phyloP scores from a whole-genome alignment of 2,113 vertebrate species.

The Trogon surrucura region DNA sequence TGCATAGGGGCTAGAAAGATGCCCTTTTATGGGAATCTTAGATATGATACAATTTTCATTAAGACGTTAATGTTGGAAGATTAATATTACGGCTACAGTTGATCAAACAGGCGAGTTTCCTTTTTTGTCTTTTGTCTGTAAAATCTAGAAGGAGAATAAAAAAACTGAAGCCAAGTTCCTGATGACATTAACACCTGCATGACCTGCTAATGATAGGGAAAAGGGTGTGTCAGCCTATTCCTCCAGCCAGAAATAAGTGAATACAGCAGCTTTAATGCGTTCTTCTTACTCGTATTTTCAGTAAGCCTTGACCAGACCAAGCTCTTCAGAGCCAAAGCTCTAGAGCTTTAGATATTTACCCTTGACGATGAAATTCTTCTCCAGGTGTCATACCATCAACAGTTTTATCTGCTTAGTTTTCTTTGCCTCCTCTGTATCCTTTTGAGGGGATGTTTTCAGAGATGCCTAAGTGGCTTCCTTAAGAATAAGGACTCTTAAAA shows the following conservation, averaged over 20 bases:
- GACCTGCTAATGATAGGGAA: neutral
- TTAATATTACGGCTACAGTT: neutral
- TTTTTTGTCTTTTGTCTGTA: neutral
- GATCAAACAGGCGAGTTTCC: neutral
- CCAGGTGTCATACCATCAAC: neutral
- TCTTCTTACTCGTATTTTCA: neutral
- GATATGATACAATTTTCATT: neutral
- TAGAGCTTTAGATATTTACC: neutral
- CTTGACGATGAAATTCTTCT: neutral
- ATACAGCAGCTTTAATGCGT: neutral
- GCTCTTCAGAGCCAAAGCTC: neutral
- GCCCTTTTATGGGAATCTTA: constrained; percentile 31
- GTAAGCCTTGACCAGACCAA: neutral
- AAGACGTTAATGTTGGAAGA: neutral
- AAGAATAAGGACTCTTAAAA: neutral
- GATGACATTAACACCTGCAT: neutral
- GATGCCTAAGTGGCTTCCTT: neutral
- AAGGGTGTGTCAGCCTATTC: neutral
- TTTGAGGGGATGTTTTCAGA: neutral
- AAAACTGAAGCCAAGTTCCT: neutral
- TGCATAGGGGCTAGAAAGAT: neutral
- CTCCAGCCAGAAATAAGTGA: neutral
- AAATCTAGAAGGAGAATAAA: neutral
- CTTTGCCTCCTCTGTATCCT: neutral
- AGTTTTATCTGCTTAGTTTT: neutral